Conservation (phyloP, 2,888 invertebrate genomes). For the Amphipyra berbera region DNA sequence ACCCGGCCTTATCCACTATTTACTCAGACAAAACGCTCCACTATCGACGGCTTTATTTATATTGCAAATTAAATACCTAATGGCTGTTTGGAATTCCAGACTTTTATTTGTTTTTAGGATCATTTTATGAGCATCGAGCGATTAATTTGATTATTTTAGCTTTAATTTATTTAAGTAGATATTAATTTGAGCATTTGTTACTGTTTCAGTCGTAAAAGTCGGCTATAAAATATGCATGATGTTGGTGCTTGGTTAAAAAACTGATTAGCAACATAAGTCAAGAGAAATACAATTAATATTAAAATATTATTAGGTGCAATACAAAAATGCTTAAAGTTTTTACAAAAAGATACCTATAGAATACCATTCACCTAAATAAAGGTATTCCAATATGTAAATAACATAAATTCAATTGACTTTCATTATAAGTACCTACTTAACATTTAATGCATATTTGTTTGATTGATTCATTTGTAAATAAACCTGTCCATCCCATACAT, state of each 20-base stretch:
- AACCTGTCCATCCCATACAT: too few species aligned
- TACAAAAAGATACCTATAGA: too few species aligned
- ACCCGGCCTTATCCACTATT: constrained; percentile 57
- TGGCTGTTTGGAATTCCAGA: constrained; percentile 39
- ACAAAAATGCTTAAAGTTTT: too few species aligned
- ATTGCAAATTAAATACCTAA: constrained; percentile 47
- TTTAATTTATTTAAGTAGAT: too few species aligned
- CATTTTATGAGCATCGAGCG: constrained; percentile 23
- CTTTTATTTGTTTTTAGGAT: constrained; percentile 33
- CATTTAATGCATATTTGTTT: neutral
- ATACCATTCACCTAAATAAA: neutral
- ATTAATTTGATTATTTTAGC: constrained; percentile 7
- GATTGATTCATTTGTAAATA: neutral
- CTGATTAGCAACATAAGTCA: neutral
- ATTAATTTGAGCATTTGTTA: too few species aligned
- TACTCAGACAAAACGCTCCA: constrained; percentile 57
- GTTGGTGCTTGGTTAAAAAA: too few species aligned
- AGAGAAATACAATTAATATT: neutral
- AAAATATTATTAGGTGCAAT: neutral
- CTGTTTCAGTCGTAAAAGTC: too few species aligned
- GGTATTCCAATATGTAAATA: neutral
- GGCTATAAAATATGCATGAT: too few species aligned
- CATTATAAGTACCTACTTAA: too few species aligned
- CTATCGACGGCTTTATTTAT: constrained; percentile 54
- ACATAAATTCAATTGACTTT: neutral